A percentile compares a stretch with the other conserved stretches of the same genome.
These are phyloP conservation scores for Zophobas atratus DNA, from an alignment of 1,140 invertebrate genomes.

Conservation along the genomic window DNA sequence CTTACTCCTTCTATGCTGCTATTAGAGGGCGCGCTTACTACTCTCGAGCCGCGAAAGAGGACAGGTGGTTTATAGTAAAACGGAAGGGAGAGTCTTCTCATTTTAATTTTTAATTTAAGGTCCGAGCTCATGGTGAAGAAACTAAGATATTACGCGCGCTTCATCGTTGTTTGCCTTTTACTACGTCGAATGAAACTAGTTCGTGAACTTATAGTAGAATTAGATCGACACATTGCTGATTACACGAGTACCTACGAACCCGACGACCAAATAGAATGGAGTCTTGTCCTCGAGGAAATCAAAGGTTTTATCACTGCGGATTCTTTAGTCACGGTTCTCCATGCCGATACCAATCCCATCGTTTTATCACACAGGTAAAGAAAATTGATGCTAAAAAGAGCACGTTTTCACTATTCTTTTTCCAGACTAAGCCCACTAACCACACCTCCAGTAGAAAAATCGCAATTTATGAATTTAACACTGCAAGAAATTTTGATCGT, in stretches of 20 bases:
- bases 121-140: conserved; percentile 99
- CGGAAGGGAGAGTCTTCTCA: not conserved
- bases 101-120: conserved; percentile 66
- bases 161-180: conserved; percentile 96
- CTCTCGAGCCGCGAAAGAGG: conserved; percentile 93
- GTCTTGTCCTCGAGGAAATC: conserved; percentile 93
- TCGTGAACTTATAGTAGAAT: conserved; percentile 90
- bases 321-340: conserved; percentile 88
- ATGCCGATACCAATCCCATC: conserved; percentile 88
- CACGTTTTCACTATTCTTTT: conserved; percentile 55
- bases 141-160: conserved; percentile 95
- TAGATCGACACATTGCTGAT: conserved; percentile 93
- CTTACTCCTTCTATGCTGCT: conserved; percentile 96
- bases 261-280: conserved; percentile 97
- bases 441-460: conserved; percentile 90
- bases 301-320: conserved; percentile 96
- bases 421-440: conserved; percentile 85
- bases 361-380: conserved; percentile 85
- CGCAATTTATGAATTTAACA: conserved; percentile 87
- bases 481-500: conserved; percentile 96
- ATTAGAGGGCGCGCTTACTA: conserved; percentile 96
- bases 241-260: conserved; percentile 96
- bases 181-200: conserved; percentile 96
- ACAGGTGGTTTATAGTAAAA: conserved; percentile 73
- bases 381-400: conserved; percentile 6